Conservation (phyloP, 2,113 vertebrate species). For the Chionodraco myersi region DNA sequence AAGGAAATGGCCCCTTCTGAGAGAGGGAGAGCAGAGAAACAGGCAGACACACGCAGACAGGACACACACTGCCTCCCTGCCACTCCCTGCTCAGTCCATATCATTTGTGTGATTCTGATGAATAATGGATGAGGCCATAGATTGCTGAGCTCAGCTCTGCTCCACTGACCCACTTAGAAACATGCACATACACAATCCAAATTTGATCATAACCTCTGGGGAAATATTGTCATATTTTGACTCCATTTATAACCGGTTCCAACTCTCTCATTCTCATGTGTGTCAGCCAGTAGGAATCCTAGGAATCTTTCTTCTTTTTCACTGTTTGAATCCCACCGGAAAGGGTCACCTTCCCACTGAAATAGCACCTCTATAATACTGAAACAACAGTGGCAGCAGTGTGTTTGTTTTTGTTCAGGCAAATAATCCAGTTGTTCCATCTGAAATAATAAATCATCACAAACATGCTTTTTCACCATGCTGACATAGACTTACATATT, state of each 20-base stretch:
- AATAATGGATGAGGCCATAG: conserved; percentile 80
- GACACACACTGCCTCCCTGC: conserved; percentile 52
- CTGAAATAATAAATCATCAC: background rate
- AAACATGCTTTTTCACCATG: background rate
- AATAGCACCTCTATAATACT: background rate
- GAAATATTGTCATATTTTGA: conserved; percentile 58
- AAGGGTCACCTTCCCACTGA: background rate
- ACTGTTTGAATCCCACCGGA: conserved; percentile 11
- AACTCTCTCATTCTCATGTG: conserved; percentile 19
- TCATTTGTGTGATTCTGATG: conserved; percentile 65
- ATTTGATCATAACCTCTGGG: conserved; percentile 58
- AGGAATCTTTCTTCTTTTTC: conserved; percentile 13
- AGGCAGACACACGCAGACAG: conserved; percentile 34
- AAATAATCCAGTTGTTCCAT: conserved; percentile 1
- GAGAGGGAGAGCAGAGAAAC: conserved; percentile 7
- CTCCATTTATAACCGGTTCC: conserved; percentile 34
- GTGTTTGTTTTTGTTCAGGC: background rate
- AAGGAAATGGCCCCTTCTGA: conserved; percentile 58
- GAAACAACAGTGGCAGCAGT: background rate
- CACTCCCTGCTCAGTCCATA: conserved; percentile 67
- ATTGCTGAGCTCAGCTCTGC: conserved; percentile 75
- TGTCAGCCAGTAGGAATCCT: conserved; percentile 37
- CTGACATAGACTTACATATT: background rate
- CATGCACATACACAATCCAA: conserved; percentile 53
- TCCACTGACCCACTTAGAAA: conserved; percentile 80